These are phyloP conservation scores for Corydoras sp. DNA, from an alignment of 2,113 vertebrate genomes.

Conservation along the genomic window DNA sequence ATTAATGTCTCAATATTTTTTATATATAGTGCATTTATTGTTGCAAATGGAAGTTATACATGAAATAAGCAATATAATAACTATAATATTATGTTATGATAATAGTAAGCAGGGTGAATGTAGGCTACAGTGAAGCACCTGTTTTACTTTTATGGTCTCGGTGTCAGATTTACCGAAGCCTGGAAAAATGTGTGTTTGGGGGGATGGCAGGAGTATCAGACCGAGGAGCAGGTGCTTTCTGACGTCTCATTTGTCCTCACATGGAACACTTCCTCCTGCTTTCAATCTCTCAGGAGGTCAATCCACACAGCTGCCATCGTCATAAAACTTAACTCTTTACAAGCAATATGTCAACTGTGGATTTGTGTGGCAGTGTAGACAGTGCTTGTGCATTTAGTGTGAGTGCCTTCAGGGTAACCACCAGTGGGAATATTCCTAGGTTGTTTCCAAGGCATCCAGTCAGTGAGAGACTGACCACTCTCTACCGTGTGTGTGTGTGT, in stretches of 20 bases:
- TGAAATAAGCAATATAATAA: too few species aligned
- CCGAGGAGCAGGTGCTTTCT: constrained; percentile 35
- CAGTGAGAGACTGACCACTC: too few species aligned
- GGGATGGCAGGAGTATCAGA: neutral
- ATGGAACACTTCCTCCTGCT: constrained; percentile 13
- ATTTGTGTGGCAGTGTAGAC: neutral
- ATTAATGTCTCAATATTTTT: too few species aligned
- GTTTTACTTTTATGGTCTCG: neutral
- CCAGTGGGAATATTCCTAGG: too few species aligned
- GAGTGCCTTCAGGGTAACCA: neutral
- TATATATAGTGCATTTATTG: too few species aligned
- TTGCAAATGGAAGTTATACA: too few species aligned
- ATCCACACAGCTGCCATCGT: constrained; percentile 31
- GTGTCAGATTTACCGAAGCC: neutral
- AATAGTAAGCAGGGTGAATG: too few species aligned
- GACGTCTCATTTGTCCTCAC: constrained; percentile 29
- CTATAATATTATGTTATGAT: too few species aligned
- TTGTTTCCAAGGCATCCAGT: too few species aligned
- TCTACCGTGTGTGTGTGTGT: neutral
- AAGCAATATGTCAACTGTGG: constrained; percentile 10
- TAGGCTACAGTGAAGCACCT: too few species aligned
- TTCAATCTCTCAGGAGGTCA: constrained; percentile 26
- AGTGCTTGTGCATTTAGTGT: neutral
- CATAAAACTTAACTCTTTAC: constrained; percentile 33
- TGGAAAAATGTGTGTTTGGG: neutral